phyloP scores from a whole-genome alignment of 2,113 vertebrate species.

The Aramus guarauna region DNA sequence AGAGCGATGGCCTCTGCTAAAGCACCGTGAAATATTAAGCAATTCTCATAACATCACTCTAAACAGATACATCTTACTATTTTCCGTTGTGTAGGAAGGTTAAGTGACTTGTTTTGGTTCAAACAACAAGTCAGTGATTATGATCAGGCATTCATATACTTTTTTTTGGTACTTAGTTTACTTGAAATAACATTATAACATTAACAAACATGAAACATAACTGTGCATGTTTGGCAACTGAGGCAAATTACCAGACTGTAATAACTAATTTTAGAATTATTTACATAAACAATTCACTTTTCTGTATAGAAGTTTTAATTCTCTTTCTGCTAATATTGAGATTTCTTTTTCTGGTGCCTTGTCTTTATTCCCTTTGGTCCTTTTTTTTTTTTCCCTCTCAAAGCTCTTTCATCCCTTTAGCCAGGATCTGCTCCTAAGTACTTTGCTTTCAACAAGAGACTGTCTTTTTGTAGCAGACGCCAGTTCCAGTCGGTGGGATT shows the following conservation, averaged over 20 bases:
- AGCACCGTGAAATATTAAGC: background rate
- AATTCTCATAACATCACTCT: background rate
- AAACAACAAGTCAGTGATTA: background rate
- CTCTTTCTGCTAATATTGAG: background rate
- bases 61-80: background rate
- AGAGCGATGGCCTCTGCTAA: background rate
- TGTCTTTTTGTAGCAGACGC: background rate
- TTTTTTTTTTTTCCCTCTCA: background rate
- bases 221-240: background rate
- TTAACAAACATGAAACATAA: background rate
- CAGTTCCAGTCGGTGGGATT: background rate
- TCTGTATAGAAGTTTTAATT: background rate
- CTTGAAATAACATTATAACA: background rate
- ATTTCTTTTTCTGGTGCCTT: background rate
- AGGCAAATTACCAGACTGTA: background rate
- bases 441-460: conserved; percentile 31
- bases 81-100: background rate
- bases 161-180: background rate
- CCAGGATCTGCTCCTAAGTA: background rate
- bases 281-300: background rate
- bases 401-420: background rate
- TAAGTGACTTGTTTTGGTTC: background rate
- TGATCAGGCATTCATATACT: background rate
- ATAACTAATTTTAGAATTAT: background rate
- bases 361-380: background rate